Conservation (phyloP, 1,140 invertebrate species). For the Papilio glaucus region DNA sequence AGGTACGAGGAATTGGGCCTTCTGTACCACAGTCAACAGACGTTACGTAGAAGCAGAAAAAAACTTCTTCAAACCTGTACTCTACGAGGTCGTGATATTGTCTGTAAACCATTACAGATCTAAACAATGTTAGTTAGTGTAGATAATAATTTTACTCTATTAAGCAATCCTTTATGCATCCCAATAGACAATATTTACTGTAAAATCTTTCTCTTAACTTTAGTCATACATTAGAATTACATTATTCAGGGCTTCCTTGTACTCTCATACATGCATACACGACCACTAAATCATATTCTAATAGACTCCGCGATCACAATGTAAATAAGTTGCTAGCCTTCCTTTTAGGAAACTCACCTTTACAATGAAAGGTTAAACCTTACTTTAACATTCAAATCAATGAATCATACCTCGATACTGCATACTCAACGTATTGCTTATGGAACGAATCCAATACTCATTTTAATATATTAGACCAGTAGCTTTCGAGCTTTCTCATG, state of each 20-base stretch:
- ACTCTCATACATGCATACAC: slow-evolving; percentile 16
- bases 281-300: slow-evolving; percentile 29
- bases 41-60: no score
- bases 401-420: slow-evolving; percentile 32
- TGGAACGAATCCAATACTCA: slow-evolving; percentile 11
- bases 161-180: not conserved
- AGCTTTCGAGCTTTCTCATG: not conserved
- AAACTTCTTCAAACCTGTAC: no score
- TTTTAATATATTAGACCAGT: slow-evolving; percentile 9
- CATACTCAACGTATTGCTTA: not conserved
- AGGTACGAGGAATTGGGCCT: no score
- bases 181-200: not conserved
- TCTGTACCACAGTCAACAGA: no score
- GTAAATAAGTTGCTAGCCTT: not conserved
- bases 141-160: no score
- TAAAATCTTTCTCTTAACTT: not conserved
- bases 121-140: no score
- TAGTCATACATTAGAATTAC: not conserved
- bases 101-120: no score
- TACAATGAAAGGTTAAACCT: slow-evolving; percentile 19
- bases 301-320: slow-evolving; percentile 1
- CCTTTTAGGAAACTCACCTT: slow-evolving; percentile 32
- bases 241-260: not conserved
- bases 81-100: no score
- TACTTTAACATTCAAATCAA: slow-evolving; percentile 35